These are phyloP conservation scores for Acanthurus leucopareius DNA, from an alignment of 2,797 vertebrate species.

Conservation along the genomic window DNA sequence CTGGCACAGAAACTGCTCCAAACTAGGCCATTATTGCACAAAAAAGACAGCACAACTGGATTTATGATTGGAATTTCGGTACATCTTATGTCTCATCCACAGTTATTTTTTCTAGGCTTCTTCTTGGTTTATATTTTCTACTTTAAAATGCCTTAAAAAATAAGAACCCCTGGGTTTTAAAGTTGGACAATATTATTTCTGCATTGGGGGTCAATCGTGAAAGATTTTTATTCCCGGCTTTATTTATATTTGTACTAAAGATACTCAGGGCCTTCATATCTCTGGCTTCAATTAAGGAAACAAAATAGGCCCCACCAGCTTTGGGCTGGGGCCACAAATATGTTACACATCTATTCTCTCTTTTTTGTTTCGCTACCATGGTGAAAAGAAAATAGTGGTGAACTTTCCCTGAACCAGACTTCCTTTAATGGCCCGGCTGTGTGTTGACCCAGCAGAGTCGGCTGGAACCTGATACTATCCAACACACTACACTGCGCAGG, in stretches of 20 bases:
- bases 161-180: constrained; percentile 24
- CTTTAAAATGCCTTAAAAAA: constrained; percentile 37
- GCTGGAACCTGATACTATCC: constrained; percentile 96
- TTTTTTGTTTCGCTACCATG: constrained; percentile 92
- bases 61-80: constrained; percentile 74
- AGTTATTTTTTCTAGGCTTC: constrained; percentile 45
- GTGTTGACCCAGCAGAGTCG: constrained; percentile 94
- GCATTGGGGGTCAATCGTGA: constrained; percentile 66
- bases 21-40: constrained; percentile 87
- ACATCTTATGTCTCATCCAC: constrained; percentile 45
- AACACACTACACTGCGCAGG: constrained; percentile 93
- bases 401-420: constrained; percentile 99
- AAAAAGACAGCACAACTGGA: constrained; percentile 75
- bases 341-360: constrained; percentile 89
- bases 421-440: constrained; percentile 95
- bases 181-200: constrained; percentile 66
- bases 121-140: constrained; percentile 26
- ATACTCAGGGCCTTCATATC: constrained; percentile 86
- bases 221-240: constrained; percentile 68
- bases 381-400: constrained; percentile 97
- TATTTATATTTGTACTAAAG: constrained; percentile 85
- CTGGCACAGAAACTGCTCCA: constrained; percentile 86
- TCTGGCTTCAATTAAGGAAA: constrained; percentile 90
- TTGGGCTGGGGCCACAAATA: constrained; percentile 87
- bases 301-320: constrained; percentile 85